Evolutionary conservation across 2,797 vertebrate species (phyloP), one percentile per base, ranked within the genome.

Genomic region (Uromys caudimaculatus): DNA sequence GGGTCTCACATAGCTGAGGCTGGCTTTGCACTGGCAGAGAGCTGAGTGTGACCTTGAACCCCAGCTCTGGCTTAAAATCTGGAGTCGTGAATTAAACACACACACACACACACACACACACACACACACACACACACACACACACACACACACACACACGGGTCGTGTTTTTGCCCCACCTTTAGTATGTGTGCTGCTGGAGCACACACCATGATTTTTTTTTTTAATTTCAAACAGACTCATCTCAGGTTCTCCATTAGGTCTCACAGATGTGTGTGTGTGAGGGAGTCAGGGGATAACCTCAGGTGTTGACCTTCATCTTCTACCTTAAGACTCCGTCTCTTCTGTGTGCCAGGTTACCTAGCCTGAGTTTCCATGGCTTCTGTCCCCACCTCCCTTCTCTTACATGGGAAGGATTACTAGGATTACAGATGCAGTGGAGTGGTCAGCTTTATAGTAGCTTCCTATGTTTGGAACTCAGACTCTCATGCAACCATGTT

Each of bases 1-100:
- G 41, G 58, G 21, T n/a, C 17, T 85, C 44, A 52, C 1, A 12
- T 7, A 52, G 62, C 21, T 52, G 32, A 86, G 47, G 32, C 35
- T 52, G 47, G 47, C 64, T 54, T 38, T 87, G 84, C 52, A 54
- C 64, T 58, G 19, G 35, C 35, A 38, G 54, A 17, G 35, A 27
- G 23, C 54, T 17, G n/a, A 82, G 23, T 38, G 3, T 58, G 54
- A n/a, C 17, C 32, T n/a, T 21, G 73, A 78, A 29, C 50, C 24
- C 41, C 41, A 84, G 82, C 9, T 56, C 92, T 92, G 44, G 92
- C 75, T 93, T 86, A 88, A 92, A 71, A 52, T 90, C n/a, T 92
- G 32, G 1, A n/a, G 23, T 67, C 19, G 50, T 85, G 32, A 76
- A 14, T 76, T 76, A 47, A 32, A 47, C 5, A 76, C 41, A 47